Percentiles rank a stretch among this genome's conserved stretches.
These are phyloP conservation scores for Pseudorhombus dupliciocellatus DNA, from an alignment of 2,113 vertebrate genomes.

Conservation along the genomic window DNA sequence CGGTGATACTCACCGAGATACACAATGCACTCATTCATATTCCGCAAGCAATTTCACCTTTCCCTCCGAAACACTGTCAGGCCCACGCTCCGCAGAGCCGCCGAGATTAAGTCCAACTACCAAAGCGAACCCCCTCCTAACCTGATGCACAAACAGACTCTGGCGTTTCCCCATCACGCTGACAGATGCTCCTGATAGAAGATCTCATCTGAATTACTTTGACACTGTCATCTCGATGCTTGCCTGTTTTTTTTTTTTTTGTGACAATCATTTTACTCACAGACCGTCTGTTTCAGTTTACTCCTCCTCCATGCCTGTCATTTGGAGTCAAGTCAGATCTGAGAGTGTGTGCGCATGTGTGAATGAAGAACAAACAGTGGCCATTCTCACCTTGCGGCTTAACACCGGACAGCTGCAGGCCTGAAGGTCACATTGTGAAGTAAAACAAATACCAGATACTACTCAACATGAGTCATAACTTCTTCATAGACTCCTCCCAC, in stretches of 20 bases:
- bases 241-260: neutral
- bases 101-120: conserved; percentile 45
- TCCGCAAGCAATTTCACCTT: conserved; percentile 42
- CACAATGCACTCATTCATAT: conserved; percentile 45
- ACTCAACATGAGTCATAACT: conserved; percentile 18
- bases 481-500: conserved; percentile 32
- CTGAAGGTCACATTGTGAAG: conserved; percentile 88
- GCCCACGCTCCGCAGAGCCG: conserved; percentile 1
- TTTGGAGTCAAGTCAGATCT: neutral
- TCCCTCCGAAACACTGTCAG: conserved; percentile 42
- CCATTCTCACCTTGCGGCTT: conserved; percentile 86
- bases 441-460: no score
- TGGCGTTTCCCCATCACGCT: conserved; percentile 23
- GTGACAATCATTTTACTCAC: conserved; percentile 10
- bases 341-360: neutral
- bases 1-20: conserved; percentile 36
- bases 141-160: conserved; percentile 46
- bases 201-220: conserved; percentile 39
- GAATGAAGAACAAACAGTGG: neutral
- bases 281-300: neutral
- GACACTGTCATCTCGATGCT: conserved; percentile 21
- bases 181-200: conserved; percentile 46
- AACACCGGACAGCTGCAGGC: conserved; percentile 76
- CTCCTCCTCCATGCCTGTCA: conserved; percentile 6
- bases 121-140: neutral